Percentiles rank a stretch among this genome's conserved stretches.
Evolutionary conservation across 2,113 vertebrate genomes (phyloP).

Genomic region (Pseudorasbora parva): DNA sequence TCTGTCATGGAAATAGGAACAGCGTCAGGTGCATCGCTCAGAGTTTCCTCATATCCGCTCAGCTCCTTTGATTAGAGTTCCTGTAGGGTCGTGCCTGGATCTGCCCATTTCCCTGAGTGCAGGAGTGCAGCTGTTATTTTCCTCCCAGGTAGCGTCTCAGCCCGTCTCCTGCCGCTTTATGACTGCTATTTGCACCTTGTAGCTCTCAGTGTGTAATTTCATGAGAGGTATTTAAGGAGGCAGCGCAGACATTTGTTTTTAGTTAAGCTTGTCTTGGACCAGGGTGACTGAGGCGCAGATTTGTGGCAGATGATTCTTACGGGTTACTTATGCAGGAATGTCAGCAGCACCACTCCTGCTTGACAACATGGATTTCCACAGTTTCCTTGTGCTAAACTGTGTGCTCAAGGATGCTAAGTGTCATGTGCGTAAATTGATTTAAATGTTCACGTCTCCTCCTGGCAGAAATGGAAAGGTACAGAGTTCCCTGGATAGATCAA

Average conservation of each 20-base stretch:
- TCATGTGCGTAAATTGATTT: neutral
- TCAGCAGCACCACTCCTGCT: neutral
- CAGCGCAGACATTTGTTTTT: conserved; percentile 65
- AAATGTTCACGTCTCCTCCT: neutral
- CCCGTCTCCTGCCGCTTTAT: conserved; percentile 65
- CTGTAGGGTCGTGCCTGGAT: conserved; percentile 65
- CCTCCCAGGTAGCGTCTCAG: conserved; percentile 77
- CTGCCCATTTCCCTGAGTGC: conserved; percentile 64
- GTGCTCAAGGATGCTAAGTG: neutral
- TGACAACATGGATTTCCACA: neutral
- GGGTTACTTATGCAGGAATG: conserved; percentile 17
- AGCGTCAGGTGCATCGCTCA: conserved; percentile 23
- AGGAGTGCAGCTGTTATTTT: conserved; percentile 74
- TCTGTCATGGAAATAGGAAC: conserved; percentile 30
- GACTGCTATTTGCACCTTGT: conserved; percentile 78
- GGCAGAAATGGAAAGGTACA: neutral
- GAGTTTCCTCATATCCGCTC: conserved; percentile 15
- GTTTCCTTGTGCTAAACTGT: conserved; percentile 4
- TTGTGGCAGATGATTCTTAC: conserved; percentile 39
- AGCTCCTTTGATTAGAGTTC: conserved; percentile 25
- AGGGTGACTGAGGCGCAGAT: neutral
- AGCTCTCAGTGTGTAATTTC: conserved; percentile 73
- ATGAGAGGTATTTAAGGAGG: conserved; percentile 72
- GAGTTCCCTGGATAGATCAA: neutral
- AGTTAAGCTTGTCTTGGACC: conserved; percentile 39